Percentiles rank a stretch among this genome's conserved stretches.
These are phyloP conservation scores for Ciconia maguari DNA, from an alignment of 2,113 vertebrate genomes.

Conservation along the genomic window DNA sequence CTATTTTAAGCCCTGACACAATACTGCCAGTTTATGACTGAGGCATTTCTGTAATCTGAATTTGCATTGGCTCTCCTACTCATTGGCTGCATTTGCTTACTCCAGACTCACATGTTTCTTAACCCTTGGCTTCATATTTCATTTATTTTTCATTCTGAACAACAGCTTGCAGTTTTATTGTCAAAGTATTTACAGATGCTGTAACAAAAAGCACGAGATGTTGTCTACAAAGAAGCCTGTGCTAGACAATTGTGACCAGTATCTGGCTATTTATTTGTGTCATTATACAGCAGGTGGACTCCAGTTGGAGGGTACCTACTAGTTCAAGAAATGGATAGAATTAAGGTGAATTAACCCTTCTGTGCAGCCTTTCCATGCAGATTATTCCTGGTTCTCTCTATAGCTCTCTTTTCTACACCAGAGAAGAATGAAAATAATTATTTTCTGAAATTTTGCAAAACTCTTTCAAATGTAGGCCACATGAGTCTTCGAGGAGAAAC, in stretches of 20 bases:
- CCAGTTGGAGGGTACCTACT: not conserved
- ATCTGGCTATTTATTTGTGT: not conserved
- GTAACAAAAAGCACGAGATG: not conserved
- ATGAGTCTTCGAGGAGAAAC: not conserved
- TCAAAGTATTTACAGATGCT: not conserved
- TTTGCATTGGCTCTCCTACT: not conserved
- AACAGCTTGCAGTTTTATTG: not conserved
- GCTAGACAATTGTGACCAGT: not conserved
- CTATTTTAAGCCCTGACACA: not conserved
- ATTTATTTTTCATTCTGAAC: not conserved
- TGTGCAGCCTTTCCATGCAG: fast-evolving
- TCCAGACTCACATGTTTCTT: not conserved
- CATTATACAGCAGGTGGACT: not conserved
- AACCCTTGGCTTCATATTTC: not conserved
- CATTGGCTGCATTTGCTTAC: not conserved
- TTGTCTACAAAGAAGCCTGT: not conserved
- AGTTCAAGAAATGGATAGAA: not conserved
- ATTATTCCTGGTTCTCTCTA: not conserved
- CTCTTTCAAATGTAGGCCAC: not conserved
- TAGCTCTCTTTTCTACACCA: not conserved
- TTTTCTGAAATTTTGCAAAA: not conserved
- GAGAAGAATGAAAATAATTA: not conserved
- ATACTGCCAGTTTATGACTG: not conserved
- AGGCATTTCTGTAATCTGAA: not conserved
- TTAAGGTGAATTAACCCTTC: not conserved